Conservation (phyloP, 2,797 vertebrate species). For the Poecilia picta region DNA sequence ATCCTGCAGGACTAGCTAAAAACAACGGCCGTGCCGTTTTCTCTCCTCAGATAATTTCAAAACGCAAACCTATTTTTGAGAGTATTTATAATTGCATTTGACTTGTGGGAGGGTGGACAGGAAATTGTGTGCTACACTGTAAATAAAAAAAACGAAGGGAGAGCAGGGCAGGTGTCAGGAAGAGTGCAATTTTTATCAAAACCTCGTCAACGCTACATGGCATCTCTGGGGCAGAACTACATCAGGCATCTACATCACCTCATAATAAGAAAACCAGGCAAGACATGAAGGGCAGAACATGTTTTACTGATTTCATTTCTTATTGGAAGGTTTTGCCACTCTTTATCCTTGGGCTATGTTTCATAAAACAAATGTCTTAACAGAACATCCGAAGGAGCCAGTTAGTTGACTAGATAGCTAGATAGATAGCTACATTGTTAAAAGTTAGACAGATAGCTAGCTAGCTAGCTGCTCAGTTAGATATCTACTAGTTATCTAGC, state of each 20-base stretch:
- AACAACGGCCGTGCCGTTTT: background rate
- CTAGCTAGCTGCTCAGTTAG: too few species aligned
- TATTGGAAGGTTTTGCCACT: conserved; percentile 1
- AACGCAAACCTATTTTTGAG: conserved; percentile 1
- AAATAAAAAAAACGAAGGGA: background rate
- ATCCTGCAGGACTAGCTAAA: background rate
- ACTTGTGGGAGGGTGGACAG: background rate
- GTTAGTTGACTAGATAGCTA: too few species aligned
- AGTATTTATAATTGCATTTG: conserved; percentile 6
- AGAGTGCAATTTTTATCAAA: conserved; percentile 6
- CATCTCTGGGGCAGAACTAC: conserved; percentile 4
- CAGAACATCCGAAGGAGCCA: background rate
- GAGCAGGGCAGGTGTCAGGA: background rate
- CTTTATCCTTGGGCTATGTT: conserved; percentile 17
- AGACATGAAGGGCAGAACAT: conserved; percentile 11
- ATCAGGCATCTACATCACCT: conserved; percentile 1
- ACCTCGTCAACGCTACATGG: background rate
- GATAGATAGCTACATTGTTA: too few species aligned
- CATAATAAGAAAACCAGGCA: conserved; percentile 2
- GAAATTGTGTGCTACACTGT: background rate
- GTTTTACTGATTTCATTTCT: background rate
- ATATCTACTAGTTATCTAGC: too few species aligned
- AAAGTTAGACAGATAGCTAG: too few species aligned
- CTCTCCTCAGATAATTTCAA: background rate
- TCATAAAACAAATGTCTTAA: conserved; percentile 16